Evolutionary conservation across 2,888 invertebrate species (phyloP).

Genomic region (Andrena fulva): DNA sequence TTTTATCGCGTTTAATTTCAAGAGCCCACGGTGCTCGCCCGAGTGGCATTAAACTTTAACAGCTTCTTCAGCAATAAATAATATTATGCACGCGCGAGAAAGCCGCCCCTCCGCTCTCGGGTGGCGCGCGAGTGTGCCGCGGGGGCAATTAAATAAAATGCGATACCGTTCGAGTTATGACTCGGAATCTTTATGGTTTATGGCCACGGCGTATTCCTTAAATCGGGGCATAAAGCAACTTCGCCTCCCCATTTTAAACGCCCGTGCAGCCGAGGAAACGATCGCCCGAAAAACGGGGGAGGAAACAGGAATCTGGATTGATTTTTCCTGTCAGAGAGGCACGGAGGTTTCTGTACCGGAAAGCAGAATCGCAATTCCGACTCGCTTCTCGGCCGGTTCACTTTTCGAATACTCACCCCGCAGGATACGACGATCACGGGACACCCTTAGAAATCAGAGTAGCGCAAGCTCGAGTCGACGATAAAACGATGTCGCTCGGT

Average conservation of each 20-base stretch:
- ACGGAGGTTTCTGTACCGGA: too few species aligned
- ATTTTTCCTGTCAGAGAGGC: background rate
- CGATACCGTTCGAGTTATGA: slow-evolving; percentile 84
- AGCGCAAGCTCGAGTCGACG: background rate
- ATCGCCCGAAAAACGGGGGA: slow-evolving; percentile 5
- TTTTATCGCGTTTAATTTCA: slow-evolving; percentile 84
- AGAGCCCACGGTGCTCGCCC: slow-evolving; percentile 75
- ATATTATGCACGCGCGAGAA: slow-evolving; percentile 81
- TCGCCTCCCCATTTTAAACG: slow-evolving; percentile 57
- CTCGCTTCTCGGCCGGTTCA: too few species aligned
- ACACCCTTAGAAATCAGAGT: too few species aligned
- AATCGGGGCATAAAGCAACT: slow-evolving; percentile 81
- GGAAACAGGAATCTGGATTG: background rate
- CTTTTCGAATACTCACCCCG: too few species aligned
- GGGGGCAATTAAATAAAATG: slow-evolving; percentile 85
- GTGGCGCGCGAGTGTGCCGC: slow-evolving; percentile 69
- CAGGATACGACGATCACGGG: background rate
- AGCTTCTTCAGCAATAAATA: slow-evolving; percentile 84
- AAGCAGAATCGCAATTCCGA: too few species aligned
- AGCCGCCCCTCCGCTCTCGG: background rate
- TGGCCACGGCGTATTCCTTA: slow-evolving; percentile 82
- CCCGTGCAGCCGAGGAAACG: slow-evolving; percentile 36
- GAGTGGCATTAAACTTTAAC: slow-evolving; percentile 83
- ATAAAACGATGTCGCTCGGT: slow-evolving; percentile 19
- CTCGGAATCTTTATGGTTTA: slow-evolving; percentile 84